Base-by-base conservation (phyloP, 2,113 vertebrate genomes). In the Delphinapterus leucas region DNA sequence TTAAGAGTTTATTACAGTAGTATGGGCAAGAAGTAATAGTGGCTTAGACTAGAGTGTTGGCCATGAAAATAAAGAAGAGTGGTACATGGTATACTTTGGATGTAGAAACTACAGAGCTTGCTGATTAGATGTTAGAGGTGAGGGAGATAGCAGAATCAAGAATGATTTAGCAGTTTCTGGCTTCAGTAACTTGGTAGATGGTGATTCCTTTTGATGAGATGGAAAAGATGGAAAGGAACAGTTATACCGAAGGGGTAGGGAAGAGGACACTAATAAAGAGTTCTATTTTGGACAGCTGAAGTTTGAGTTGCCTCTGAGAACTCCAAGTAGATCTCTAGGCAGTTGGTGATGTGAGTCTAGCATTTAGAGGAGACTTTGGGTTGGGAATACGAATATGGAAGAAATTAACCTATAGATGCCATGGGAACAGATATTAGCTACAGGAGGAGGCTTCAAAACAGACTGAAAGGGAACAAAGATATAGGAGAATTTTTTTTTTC, bases 221-320 rank as follows among this genome's bases (percentile, higher is more conserved):
- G 36, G 61, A 83, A 79, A 93, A 73, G 33, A 71, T 33, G 41
- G 11, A 67, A 82, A 83, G 20, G 41, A 81, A 38, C 8, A 65
- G n/a, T 58, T 79, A 89, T 23, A 90, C 63, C 11, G 25, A 73
- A 33, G 33, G 11, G 18, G 2, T 81, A 67, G 2, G 10, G 41
- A 74, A 28, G 33, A 90, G 6, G 36, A 33, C 65, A 44, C 18
- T 70, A 55, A 91, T 44, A 44, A 88, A 90, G 28, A 63, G 8
- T 61, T 84, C 23, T 74, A 26, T 53, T 95, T 90, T 63, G 87
- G 61, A 73, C 41, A 96, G 26, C 36, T 88, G 88, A 88, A 85
- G 5, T 88, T 88, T 33, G 63, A 93, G 28, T 76, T 80, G 26
- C 17, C 25, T 97, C 25, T 86, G 88, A 96, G 58, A 74, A 85